A percentile compares a stretch with the other conserved stretches of the same genome.
phyloP scores from a whole-genome alignment of 1,140 invertebrate species.

The Cotesia typhae region DNA sequence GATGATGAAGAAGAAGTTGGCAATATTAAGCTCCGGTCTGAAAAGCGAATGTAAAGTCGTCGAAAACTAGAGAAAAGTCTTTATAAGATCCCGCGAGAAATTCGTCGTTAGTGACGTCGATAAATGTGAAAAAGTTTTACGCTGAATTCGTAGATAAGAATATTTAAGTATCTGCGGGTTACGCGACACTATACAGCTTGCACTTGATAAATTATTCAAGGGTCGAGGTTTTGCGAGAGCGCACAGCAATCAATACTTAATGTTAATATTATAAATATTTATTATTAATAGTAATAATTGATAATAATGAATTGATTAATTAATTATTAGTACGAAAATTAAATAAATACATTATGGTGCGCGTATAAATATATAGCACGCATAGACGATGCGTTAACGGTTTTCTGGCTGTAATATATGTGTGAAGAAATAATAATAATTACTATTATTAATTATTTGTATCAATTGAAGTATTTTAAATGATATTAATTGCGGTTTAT shows the following conservation, averaged over 20 bases:
- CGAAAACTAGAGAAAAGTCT: too few relatives aligned
- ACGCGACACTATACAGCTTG: too few relatives aligned
- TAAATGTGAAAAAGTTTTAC: too few relatives aligned
- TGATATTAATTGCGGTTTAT: background rate
- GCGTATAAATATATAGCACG: slow-evolving; percentile 46
- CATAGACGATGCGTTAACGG: slow-evolving; percentile 34
- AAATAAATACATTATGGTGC: slow-evolving; percentile 41
- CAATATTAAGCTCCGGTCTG: slow-evolving; percentile 13
- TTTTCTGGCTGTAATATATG: slow-evolving; percentile 51
- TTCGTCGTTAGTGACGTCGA: too few relatives aligned
- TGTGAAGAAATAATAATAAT: slow-evolving; percentile 38
- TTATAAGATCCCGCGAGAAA: too few relatives aligned
- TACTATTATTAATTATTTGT: background rate
- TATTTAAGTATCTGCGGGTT: too few relatives aligned
- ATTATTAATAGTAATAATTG: slow-evolving; percentile 2
- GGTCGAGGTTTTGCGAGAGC: background rate
- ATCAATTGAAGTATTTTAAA: background rate
- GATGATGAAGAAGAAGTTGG: background rate
- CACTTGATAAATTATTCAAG: too few relatives aligned
- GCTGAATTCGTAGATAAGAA: too few relatives aligned
- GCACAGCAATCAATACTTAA: background rate
- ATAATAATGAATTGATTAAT: background rate
- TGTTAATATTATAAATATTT: slow-evolving; percentile 11
- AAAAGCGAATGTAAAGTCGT: slow-evolving; percentile 6
- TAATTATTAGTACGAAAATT: slow-evolving; percentile 1